phyloP scores from a whole-genome alignment of 53 echinoderm and acorn worm species.

The Luidia sarsii region DNA sequence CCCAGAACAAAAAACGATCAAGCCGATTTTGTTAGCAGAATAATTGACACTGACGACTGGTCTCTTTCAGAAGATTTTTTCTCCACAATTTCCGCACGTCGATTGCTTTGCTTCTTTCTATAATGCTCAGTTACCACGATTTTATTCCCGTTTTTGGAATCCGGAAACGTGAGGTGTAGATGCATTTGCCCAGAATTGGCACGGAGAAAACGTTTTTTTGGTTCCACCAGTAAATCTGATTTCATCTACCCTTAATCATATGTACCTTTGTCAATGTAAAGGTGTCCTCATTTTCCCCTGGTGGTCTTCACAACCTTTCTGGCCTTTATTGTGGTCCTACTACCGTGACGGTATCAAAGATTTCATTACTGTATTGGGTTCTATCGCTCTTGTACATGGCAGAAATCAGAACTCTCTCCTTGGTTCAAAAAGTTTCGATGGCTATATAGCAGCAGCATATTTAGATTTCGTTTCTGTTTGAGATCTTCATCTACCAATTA shows the following conservation, averaged over 20 bases:
- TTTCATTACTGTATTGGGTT: neutral
- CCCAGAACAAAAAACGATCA: conserved; percentile 31
- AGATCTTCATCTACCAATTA: neutral
- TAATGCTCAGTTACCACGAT: conserved; percentile 6
- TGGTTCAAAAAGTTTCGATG: conserved; percentile 11
- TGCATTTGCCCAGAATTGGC: conserved; percentile 17
- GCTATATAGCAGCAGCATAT: neutral
- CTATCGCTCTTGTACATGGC: neutral
- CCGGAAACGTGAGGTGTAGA: conserved; percentile 13
- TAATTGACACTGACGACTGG: conserved; percentile 50
- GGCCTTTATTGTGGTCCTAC: conserved; percentile 17
- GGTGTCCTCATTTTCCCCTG: conserved; percentile 9
- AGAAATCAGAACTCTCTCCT: conserved; percentile 1
- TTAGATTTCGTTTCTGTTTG: neutral
- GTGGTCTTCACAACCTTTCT: conserved; percentile 20
- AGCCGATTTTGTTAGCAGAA: conserved; percentile 54
- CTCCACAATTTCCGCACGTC: neutral
- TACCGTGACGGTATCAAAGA: conserved; percentile 19
- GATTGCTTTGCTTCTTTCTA: conserved; percentile 15
- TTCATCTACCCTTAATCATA: conserved; percentile 8
- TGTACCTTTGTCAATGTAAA: neutral
- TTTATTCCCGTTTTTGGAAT: conserved; percentile 20
- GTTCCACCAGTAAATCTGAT: conserved; percentile 23
- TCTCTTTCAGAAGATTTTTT: conserved; percentile 39
- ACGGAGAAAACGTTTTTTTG: conserved; percentile 13